phyloP scores from a whole-genome alignment of 2,113 vertebrate species.

The Pluvialis apricaria region DNA sequence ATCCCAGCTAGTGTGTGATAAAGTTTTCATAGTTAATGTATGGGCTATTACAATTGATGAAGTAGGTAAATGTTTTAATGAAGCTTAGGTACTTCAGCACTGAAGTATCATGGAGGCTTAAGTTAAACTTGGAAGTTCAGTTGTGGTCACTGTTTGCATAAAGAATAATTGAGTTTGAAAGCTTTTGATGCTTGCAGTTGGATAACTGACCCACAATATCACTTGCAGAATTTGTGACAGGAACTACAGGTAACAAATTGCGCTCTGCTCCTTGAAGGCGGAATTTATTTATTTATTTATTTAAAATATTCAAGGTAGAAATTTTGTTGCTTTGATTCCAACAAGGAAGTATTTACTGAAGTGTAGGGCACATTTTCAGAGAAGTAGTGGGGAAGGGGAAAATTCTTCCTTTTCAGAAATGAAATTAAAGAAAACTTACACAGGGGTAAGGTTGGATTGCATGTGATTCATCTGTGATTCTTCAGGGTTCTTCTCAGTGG shows the following conservation, averaged over 20 bases:
- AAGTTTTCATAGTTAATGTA: not conserved
- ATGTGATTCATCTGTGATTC: not conserved
- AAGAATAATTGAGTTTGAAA: not conserved
- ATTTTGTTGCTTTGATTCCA: not conserved
- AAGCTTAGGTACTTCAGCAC: not conserved
- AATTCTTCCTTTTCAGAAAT: not conserved
- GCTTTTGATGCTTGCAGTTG: not conserved
- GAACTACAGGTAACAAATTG: not conserved
- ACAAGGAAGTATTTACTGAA: not conserved
- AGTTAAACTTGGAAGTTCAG: not conserved
- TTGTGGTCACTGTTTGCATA: not conserved
- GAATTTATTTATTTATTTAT: not conserved
- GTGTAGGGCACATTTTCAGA: not conserved
- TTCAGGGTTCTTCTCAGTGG: not conserved
- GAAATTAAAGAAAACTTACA: not conserved
- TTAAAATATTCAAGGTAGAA: not conserved
- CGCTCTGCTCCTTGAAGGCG: not conserved
- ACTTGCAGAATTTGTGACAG: not conserved
- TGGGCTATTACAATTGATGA: not conserved
- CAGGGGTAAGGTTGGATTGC: not conserved
- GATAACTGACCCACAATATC: not conserved
- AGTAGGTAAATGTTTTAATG: not conserved
- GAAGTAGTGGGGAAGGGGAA: not conserved
- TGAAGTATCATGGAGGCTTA: not conserved
- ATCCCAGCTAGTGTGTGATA: not conserved